Percentiles rank a stretch among this genome's conserved stretches.
These are phyloP conservation scores for Nemopilema nomurai DNA, from an alignment of 30 jellyfish, hydroid and myxozoan genomes.

Conservation along the genomic window DNA sequence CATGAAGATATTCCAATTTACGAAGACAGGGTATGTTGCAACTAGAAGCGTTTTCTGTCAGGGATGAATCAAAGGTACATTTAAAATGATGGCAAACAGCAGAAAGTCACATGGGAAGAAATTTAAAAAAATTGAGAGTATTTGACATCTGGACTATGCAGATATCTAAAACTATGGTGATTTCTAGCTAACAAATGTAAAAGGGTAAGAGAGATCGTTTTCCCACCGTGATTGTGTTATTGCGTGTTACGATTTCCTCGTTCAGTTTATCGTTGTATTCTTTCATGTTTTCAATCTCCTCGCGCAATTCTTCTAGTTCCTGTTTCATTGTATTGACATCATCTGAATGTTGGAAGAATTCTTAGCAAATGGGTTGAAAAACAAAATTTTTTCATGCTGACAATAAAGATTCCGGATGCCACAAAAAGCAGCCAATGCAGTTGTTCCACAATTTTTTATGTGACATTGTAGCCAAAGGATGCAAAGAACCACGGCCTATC, in stretches of 20 bases:
- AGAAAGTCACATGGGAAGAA: neutral
- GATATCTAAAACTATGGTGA: too few species aligned
- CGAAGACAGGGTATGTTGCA: neutral
- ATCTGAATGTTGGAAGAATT: neutral
- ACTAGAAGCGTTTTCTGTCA: neutral
- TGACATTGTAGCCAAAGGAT: too few species aligned
- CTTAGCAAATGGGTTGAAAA: neutral
- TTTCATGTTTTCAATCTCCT: constrained; percentile 29
- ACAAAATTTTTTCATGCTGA: too few species aligned
- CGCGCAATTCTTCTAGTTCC: constrained; percentile 33
- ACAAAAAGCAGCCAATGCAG: too few species aligned
- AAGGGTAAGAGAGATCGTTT: neutral
- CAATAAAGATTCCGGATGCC: too few species aligned
- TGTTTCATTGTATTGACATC: constrained; percentile 9
- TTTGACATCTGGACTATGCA: too few species aligned
- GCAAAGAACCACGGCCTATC: too few species aligned
- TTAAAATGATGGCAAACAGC: neutral
- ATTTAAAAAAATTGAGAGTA: neutral
- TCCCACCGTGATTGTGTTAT: constrained; percentile 43
- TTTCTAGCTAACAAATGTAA: too few species aligned
- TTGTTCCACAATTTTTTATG: too few species aligned
- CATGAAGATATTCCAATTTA: neutral
- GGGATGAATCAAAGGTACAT: neutral
- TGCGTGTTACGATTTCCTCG: constrained; percentile 42
- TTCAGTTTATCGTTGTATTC: constrained; percentile 47